phyloP scores from a whole-genome alignment of 2,888 invertebrate species.

The Adelphocoris suturalis region DNA sequence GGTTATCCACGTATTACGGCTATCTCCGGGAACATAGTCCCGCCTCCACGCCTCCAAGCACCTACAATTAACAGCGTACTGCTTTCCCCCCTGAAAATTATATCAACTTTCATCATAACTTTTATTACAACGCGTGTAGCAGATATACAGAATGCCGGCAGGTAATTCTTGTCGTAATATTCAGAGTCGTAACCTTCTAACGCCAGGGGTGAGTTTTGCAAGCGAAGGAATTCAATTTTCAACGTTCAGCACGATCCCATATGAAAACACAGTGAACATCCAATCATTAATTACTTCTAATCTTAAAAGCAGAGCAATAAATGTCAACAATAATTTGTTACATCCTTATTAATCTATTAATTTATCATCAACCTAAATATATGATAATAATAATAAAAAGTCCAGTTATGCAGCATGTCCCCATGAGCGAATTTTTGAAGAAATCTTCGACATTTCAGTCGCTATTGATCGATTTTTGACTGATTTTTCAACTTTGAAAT shows the following conservation, averaged over 20 bases:
- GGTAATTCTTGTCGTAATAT: constrained; percentile 23
- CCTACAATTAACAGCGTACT: constrained; percentile 30
- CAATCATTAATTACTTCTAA: no score
- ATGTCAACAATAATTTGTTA: no score
- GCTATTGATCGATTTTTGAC: no score
- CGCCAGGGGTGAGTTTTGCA: background rate
- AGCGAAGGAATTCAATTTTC: constrained; percentile 2
- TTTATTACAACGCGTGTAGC: constrained; percentile 53
- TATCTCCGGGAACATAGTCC: constrained; percentile 54
- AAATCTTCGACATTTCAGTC: no score
- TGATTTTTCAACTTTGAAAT: no score
- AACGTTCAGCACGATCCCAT: background rate
- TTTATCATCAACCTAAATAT: no score
- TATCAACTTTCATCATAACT: constrained; percentile 63
- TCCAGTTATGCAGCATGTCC: no score
- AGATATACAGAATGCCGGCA: background rate
- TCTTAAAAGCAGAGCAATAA: no score
- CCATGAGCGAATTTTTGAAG: no score
- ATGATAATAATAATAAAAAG: no score
- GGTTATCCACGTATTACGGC: constrained; percentile 53
- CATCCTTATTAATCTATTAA: no score
- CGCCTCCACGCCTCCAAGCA: constrained; percentile 1
- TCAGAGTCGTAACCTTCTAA: background rate
- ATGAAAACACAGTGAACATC: no score
- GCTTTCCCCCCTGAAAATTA: constrained; percentile 47